Evolutionary conservation across 2,888 invertebrate genomes (phyloP).

Genomic region (Melinaea menophilus): DNA sequence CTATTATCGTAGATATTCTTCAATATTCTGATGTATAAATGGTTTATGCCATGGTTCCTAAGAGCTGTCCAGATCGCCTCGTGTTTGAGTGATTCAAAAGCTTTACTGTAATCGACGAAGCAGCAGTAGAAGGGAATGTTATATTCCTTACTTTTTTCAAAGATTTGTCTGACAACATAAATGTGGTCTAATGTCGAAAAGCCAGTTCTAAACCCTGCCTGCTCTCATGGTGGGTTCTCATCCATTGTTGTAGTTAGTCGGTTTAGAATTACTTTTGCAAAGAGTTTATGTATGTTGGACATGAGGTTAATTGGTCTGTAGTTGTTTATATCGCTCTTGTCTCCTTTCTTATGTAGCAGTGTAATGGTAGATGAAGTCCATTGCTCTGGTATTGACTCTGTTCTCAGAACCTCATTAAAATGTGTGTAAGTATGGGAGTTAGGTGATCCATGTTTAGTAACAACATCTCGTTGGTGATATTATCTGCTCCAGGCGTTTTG

Average conservation of each 20-base stretch:
- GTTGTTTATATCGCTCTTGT: too few relatives aligned
- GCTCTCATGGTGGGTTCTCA: slow-evolving; percentile 20
- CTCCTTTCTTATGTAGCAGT: too few relatives aligned
- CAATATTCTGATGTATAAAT: slow-evolving; percentile 13
- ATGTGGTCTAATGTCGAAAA: slow-evolving; percentile 9
- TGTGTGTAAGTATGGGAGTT: too few relatives aligned
- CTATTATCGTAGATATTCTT: slow-evolving; percentile 15
- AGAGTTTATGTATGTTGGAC: neutral
- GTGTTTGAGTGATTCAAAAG: slow-evolving; percentile 28
- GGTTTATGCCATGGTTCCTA: slow-evolving; percentile 15
- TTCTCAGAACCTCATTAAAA: too few relatives aligned
- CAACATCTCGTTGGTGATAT: too few relatives aligned
- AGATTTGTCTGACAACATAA: slow-evolving; percentile 18
- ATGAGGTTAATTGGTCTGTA: too few relatives aligned
- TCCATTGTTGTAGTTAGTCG: slow-evolving; percentile 5
- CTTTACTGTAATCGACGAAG: slow-evolving; percentile 30
- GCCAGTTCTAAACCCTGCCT: slow-evolving; percentile 20
- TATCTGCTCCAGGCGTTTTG: too few relatives aligned
- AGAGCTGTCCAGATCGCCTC: slow-evolving; percentile 27
- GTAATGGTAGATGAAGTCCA: too few relatives aligned
- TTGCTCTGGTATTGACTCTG: too few relatives aligned
- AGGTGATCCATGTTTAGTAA: too few relatives aligned
- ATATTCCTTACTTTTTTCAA: slow-evolving; percentile 22
- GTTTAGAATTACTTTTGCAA: too few relatives aligned
- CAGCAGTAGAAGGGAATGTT: slow-evolving; percentile 21